Evolutionary conservation across 2,113 vertebrate species (phyloP).

Genomic region (Puffinus mauretanicus): DNA sequence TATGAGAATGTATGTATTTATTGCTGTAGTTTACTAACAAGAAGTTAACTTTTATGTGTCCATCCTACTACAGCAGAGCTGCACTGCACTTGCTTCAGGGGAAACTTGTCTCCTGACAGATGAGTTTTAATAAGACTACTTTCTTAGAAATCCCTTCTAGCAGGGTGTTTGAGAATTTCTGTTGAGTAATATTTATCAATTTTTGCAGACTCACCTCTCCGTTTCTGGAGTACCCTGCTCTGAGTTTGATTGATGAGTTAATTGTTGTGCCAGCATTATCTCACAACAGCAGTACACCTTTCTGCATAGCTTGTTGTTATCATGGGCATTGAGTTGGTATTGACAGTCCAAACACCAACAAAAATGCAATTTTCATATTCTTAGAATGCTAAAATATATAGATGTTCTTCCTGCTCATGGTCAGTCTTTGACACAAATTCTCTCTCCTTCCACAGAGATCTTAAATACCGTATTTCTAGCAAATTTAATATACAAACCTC

Average conservation of each 20-base stretch:
- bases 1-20: background rate
- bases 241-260: constrained; percentile 20
- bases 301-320: background rate
- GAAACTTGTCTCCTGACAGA: background rate
- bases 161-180: background rate
- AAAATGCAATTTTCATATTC: background rate
- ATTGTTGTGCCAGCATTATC: constrained; percentile 19
- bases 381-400: background rate
- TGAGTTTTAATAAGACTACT: background rate
- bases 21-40: background rate
- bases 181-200: constrained; percentile 7
- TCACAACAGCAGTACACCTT: background rate
- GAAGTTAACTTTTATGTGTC: background rate
- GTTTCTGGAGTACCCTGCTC: background rate
- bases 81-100: background rate
- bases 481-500: background rate
- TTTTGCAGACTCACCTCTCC: background rate
- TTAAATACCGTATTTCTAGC: background rate
- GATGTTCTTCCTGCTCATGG: background rate
- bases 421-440: background rate
- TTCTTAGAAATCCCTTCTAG: background rate
- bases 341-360: background rate
- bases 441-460: background rate
- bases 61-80: background rate
- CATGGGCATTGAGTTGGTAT: background rate